Evolutionary conservation across 2,113 vertebrate genomes (phyloP).

Genomic region (Scomber colias): DNA sequence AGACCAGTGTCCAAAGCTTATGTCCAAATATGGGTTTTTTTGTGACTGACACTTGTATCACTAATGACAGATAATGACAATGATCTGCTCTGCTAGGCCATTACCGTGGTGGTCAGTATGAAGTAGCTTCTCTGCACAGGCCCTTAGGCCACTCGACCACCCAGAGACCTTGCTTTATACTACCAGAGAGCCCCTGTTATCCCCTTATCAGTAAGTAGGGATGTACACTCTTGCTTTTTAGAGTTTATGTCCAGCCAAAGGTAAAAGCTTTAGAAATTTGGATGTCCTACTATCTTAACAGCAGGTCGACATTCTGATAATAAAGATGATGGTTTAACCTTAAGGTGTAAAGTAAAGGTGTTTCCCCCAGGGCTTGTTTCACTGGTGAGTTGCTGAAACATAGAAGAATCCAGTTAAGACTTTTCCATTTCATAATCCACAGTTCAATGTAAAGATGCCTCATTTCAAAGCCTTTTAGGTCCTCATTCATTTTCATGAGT

Average conservation of each 20-base stretch:
- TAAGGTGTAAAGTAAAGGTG: conserved; percentile 30
- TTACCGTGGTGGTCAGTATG: conserved; percentile 72
- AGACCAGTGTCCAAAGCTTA: conserved; percentile 35
- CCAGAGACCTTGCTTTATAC: conserved; percentile 60
- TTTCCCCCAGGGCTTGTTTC: conserved; percentile 27
- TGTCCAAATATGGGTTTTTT: conserved; percentile 66
- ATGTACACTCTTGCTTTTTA: conserved; percentile 47
- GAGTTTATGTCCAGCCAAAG: conserved; percentile 55
- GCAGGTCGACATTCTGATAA: conserved; percentile 39
- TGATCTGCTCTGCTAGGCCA: conserved; percentile 60
- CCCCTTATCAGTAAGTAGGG: conserved; percentile 64
- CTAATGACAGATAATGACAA: conserved; percentile 76
- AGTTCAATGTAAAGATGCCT: conserved; percentile 60
- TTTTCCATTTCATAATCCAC: conserved; percentile 64
- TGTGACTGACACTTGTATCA: conserved; percentile 55
- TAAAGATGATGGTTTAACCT: conserved; percentile 47
- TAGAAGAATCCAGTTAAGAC: conserved; percentile 33
- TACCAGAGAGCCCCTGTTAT: conserved; percentile 71
- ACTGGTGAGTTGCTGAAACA: conserved; percentile 24
- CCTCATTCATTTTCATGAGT: conserved; percentile 80
- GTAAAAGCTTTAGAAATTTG: conserved; percentile 68
- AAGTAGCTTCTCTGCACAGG: conserved; percentile 67
- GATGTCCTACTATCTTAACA: conserved; percentile 39
- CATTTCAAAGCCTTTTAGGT: conserved; percentile 65
- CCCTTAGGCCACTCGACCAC: conserved; percentile 69